These are phyloP conservation scores for Heliconius hortense DNA, from an alignment of 2,888 invertebrate species.

Conservation along the genomic window DNA sequence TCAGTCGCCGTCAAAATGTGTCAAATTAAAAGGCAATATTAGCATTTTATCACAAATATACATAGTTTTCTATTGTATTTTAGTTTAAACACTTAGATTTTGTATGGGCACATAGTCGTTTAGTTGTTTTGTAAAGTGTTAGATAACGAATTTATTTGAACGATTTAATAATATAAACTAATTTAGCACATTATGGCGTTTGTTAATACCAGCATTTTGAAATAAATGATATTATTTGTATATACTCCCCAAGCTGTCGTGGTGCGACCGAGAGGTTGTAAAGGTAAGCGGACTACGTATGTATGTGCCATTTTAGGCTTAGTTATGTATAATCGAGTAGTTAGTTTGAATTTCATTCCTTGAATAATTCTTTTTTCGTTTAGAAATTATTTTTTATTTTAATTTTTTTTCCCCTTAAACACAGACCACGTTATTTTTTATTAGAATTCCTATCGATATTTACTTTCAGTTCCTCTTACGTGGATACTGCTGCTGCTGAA, in stretches of 20 bases:
- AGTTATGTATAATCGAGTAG: conserved; percentile 67
- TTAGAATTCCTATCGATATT: neutral
- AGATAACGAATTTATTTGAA: conserved; percentile 17
- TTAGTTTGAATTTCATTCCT: conserved; percentile 64
- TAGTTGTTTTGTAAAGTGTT: neutral
- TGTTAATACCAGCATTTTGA: neutral
- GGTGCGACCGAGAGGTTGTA: conserved; percentile 38
- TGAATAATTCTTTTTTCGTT: conserved; percentile 46
- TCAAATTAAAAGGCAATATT: neutral
- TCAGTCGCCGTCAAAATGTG: neutral
- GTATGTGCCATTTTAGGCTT: conserved; percentile 72
- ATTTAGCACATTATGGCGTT: conserved; percentile 1
- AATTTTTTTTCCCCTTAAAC: conserved; percentile 34
- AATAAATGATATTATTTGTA: neutral
- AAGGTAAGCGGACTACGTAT: conserved; percentile 53
- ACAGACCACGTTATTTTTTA: conserved; percentile 10
- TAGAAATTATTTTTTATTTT: conserved; percentile 39
- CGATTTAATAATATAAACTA: neutral
- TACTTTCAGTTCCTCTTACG: too few relatives aligned
- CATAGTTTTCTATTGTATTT: conserved; percentile 3
- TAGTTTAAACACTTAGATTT: conserved; percentile 2
- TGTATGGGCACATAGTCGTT: neutral
- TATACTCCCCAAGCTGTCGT: conserved; percentile 14
- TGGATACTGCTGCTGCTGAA: too few relatives aligned
- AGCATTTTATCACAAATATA: neutral